Base-by-base conservation (phyloP, 2,113 vertebrate genomes). In the Sapayoa aenigma region DNA sequence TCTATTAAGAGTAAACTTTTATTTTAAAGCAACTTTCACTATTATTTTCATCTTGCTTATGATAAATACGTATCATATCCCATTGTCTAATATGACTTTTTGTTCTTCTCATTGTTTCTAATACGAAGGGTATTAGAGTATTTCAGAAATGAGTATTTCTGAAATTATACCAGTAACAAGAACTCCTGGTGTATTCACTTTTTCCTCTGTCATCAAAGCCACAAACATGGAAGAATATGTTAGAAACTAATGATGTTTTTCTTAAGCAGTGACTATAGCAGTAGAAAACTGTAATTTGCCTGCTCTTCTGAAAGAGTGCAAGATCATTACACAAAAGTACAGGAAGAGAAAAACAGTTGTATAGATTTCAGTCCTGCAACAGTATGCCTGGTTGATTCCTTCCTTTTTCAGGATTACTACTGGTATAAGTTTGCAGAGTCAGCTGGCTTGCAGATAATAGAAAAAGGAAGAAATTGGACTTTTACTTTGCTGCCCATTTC, bases 381-480 rank as follows among this genome's bases (percentile, higher is more conserved):
- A 91, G 46, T 49, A 91, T 62, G 94, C 89, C 62, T 89, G 62
- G 41, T 35, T 82, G 46, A 87, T 46, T 94, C n/a, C 41, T 84
- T 87, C 87, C 81, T 91, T 41, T 89, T 95, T 87, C 89, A 95
- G 78, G 59, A 79, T 82, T 93, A 95, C 62, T 65, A 17, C 15
- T 79, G n/a, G n/a, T 92, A 44, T 52, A 81, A 80, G 7, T 92
- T 81, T 94, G 62, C 77, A 53, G 28, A 1, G 62, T 96, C 89
- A 85, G 53, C 74, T 91, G 71, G 37, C 22, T 83, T 89, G 93
- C 25, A 69, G 66, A 68, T 89, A 91, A 85, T 42, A 90, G 90
- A 79, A 90, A 85, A 81, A 8, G 81, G 58, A 87, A 89, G 55
- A 82, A 91, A 89, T 69, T 66, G 49, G 24, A 83, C 60, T 87